These are phyloP conservation scores for Sphenodon punctatus DNA, from an alignment of 2,797 vertebrate genomes.

Conservation along the genomic window DNA sequence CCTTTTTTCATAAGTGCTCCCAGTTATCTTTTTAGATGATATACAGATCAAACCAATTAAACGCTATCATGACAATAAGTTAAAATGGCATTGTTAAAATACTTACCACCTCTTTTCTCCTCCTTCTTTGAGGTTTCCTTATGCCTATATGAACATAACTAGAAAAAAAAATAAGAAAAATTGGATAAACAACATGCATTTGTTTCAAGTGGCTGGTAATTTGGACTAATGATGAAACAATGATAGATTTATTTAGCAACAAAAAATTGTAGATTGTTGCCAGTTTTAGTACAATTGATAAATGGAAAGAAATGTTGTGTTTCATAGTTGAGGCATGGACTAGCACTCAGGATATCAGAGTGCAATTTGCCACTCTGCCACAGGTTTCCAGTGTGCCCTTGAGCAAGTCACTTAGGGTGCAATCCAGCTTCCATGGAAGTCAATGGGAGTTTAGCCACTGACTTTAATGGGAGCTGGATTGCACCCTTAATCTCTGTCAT, in stretches of 20 bases:
- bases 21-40: conserved; percentile 23
- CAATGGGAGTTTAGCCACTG: too few relatives aligned
- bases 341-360: neutral
- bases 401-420: too few relatives aligned
- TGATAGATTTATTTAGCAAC: neutral
- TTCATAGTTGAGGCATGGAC: neutral
- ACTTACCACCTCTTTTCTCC: conserved; percentile 75
- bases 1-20: too few relatives aligned
- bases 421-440: too few relatives aligned
- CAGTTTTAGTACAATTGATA: neutral
- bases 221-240: neutral
- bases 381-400: neutral
- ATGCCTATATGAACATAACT: conserved; percentile 77
- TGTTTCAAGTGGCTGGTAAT: too few relatives aligned
- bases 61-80: conserved; percentile 18
- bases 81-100: conserved; percentile 2
- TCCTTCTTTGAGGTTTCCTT: conserved; percentile 75
- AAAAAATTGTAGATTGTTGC: neutral
- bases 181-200: conserved; percentile 20
- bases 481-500: too few relatives aligned
- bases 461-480: too few relatives aligned
- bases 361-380: neutral
- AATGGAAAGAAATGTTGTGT: neutral
- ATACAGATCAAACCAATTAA: conserved; percentile 1
- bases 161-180: conserved; percentile 36